A percentile compares a stretch with the other conserved stretches of the same genome.
Evolutionary conservation across 1,140 invertebrate genomes (phyloP).

Genomic region (Anagrus nilaparvatae): DNA sequence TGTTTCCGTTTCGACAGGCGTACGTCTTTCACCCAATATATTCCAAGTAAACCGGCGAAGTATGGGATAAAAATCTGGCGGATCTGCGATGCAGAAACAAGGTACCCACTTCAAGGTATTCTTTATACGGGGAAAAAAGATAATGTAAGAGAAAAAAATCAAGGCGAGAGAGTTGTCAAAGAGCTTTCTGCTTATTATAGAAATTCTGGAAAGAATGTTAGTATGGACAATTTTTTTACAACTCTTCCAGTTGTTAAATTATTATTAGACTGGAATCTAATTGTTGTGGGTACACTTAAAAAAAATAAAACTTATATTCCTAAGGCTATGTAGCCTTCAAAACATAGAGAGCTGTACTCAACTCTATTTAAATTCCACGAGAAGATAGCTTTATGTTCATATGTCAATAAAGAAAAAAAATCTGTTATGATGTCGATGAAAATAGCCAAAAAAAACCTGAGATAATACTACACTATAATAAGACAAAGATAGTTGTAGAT

Average conservation of each 20-base stretch:
- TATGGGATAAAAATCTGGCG: conserved; percentile 40
- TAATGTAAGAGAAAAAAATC: conserved; percentile 16
- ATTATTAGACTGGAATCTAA: conserved; percentile 18
- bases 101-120: conserved; percentile 19
- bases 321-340: too few relatives aligned
- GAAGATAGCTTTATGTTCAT: conserved; percentile 20
- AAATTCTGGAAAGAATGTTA: conserved; percentile 19
- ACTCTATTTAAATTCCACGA: conserved; percentile 23
- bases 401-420: conserved; percentile 25
- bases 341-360: conserved; percentile 8
- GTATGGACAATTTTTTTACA: conserved; percentile 22
- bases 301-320: too few relatives aligned
- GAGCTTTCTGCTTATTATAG: conserved; percentile 16
- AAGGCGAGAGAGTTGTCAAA: conserved; percentile 17
- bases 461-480: conserved; percentile 32
- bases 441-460: conserved; percentile 30
- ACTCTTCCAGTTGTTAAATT: conserved; percentile 16
- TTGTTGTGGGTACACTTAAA: conserved; percentile 25
- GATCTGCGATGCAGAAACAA: conserved; percentile 23
- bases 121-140: conserved; percentile 23
- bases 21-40: conserved; percentile 33
- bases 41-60: conserved; percentile 37
- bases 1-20: too few relatives aligned
- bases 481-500: conserved; percentile 38
- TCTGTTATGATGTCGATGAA: conserved; percentile 17